Base-by-base conservation (phyloP, 2,113 vertebrate species). In the Colossoma macropomum region DNA sequence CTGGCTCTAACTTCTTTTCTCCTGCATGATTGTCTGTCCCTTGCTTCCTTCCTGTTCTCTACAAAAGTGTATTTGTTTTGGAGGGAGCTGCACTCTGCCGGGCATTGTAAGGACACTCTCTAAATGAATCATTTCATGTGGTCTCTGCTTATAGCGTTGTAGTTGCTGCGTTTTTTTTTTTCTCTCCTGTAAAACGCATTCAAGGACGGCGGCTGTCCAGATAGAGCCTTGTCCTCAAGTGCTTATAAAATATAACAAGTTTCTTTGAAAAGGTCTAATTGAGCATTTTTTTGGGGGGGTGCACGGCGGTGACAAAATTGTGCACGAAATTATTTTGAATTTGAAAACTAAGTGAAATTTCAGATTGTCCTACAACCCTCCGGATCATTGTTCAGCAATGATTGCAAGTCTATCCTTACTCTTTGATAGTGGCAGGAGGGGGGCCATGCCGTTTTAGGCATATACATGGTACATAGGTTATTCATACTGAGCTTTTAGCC, bases 71-170 rank as follows among this genome's bases (percentile, higher is more conserved):
- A 68, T 81, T 77, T 77, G 73, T 56, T 87, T 89, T 78, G 63
- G 68, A 90, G 89, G 88, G 52, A 90, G 32, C 79, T 84, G 84
- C 81, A 19, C 87, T 86, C 72, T 88, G 88, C 68, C n/a, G 15
- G 27, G 56, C 84, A 66, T 74, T 82, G 86, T 90, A 86, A 89
- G 88, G 86, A 89, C 89, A 88, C 38, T 59, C 69, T n/a, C n/a
- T 68, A 25, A 16, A 3, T 4, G 28, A 66, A 41, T 56, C 23
- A 34, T 80, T 59, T 50, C 45, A 72, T 52, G 7, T 65, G 72
- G 70, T 25, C 70, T 4, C 34, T 5, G 28, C 25, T 45, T 38
- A 4, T 21, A 17, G 7, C 38, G 65, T 59, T 12, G 12, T 41
- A 54, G 50, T 21, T 16, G 15, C 2, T 1, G 13, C 28, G 28